phyloP scores from a whole-genome alignment of 2,888 invertebrate species.

The Aphodius sticticus region DNA sequence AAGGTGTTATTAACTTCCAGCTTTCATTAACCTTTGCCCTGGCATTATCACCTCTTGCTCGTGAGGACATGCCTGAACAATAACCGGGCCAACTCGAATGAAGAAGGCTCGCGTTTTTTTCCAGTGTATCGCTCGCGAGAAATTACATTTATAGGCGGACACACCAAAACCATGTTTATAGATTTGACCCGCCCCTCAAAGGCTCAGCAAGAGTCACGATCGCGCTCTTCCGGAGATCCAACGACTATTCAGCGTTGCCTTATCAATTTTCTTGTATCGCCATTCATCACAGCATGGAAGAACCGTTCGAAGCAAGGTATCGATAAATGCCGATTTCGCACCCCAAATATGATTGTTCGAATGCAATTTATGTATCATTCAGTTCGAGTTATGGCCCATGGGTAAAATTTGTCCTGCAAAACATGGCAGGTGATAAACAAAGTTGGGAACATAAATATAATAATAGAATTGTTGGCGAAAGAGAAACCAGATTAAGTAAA shows the following conservation, averaged over 20 bases:
- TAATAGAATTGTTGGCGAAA: no score
- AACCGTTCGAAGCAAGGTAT: no score
- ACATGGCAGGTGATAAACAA: no score
- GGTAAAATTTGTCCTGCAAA: no score
- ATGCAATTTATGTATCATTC: no score
- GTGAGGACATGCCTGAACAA: conserved; percentile 17
- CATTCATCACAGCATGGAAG: background rate
- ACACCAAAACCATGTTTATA: conserved; percentile 48
- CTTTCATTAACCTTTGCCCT: conserved; percentile 53
- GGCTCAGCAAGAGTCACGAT: conserved; percentile 19
- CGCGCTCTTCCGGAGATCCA: conserved; percentile 15
- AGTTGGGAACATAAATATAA: no score
- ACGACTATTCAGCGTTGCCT: background rate
- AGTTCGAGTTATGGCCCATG: no score
- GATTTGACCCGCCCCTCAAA: conserved; percentile 42
- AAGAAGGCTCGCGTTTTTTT: conserved; percentile 21
- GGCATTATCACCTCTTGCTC: conserved; percentile 50
- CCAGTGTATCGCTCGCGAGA: conserved; percentile 22
- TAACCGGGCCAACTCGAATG: conserved; percentile 8
- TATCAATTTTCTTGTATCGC: background rate
- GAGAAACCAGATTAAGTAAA: no score
- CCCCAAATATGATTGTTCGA: no score
- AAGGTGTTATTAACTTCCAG: conserved; percentile 47
- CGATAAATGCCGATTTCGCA: no score
- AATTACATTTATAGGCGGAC: conserved; percentile 32